A percentile compares a stretch with the other conserved stretches of the same genome.
Conservation (phyloP, 1,140 invertebrate genomes). For the Acromyrmex charruanus region DNA sequence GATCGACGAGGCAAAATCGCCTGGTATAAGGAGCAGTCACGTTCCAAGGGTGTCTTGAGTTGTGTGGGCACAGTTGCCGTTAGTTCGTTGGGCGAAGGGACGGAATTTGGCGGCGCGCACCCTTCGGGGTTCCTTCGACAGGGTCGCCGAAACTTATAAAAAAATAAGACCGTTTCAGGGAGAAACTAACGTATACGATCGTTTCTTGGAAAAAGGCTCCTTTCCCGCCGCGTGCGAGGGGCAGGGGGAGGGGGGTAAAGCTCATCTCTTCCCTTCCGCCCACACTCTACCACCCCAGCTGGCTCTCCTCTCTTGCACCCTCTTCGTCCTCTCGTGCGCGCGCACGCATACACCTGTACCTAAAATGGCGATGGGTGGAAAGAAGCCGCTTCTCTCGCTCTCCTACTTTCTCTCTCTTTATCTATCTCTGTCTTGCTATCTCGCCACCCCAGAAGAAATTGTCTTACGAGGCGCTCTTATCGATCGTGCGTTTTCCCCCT, state of each 20-base stretch:
- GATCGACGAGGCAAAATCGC: constrained; percentile 53
- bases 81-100: constrained; percentile 41
- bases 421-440: constrained; percentile 52
- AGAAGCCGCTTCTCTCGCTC: constrained; percentile 30
- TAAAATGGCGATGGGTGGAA: constrained; percentile 63
- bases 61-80: constrained; percentile 50
- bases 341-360: constrained; percentile 64
- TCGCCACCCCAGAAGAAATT: constrained; percentile 66
- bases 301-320: constrained; percentile 12
- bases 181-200: constrained; percentile 36
- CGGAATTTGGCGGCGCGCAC: constrained; percentile 28
- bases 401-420: not conserved
- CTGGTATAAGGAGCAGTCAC: constrained; percentile 46
- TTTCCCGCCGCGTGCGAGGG: not conserved
- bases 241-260: not conserved
- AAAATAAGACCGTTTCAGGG: constrained; percentile 64
- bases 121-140: constrained; percentile 58
- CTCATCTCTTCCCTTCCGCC: constrained; percentile 55
- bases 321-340: constrained; percentile 40
- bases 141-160: constrained; percentile 62
- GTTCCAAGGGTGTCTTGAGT: constrained; percentile 25
- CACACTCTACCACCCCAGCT: not conserved
- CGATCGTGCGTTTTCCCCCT: constrained; percentile 68
- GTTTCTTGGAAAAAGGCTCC: constrained; percentile 36
- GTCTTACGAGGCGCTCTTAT: constrained; percentile 67